Evolutionary conservation across 2,888 invertebrate genomes (phyloP).

Genomic region (Epistrophe eligans): DNA sequence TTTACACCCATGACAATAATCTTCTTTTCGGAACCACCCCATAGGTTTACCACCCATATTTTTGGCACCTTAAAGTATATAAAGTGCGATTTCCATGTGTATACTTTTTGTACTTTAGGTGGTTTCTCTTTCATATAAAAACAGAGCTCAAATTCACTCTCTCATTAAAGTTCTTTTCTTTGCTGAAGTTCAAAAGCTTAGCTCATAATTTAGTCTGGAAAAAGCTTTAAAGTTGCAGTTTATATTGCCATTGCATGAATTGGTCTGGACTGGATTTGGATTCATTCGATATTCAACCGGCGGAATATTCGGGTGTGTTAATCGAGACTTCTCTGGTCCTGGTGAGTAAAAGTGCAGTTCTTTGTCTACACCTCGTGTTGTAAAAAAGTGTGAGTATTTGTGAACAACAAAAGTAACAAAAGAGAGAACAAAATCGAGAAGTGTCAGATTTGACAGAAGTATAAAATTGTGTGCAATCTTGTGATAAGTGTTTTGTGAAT

Average conservation of each 20-base stretch:
- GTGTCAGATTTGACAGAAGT: conserved; percentile 47
- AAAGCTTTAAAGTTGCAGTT: conserved; percentile 44
- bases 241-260: conserved; percentile 59
- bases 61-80: conserved; percentile 25
- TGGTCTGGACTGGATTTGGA: conserved; percentile 1
- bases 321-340: not conserved
- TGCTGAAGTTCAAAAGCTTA: conserved; percentile 16
- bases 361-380: conserved; percentile 58
- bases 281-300: conserved; percentile 78
- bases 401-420: conserved; percentile 21
- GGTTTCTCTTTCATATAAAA: conserved; percentile 43
- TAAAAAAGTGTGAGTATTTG: conserved; percentile 52
- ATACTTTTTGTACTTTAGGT: not conserved
- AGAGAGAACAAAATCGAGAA: conserved; percentile 18
- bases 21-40: conserved; percentile 24
- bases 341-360: conserved; percentile 37
- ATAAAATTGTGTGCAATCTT: conserved; percentile 25
- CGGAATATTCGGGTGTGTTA: conserved; percentile 71
- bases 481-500: conserved; percentile 35
- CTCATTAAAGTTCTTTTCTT: conserved; percentile 5
- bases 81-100: conserved; percentile 27
- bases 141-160: conserved; percentile 3
- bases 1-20: conserved; percentile 27
- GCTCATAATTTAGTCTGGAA: conserved; percentile 34
- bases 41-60: conserved; percentile 3